Evolutionary conservation across 2,113 vertebrate genomes (phyloP).

Genomic region (Arizona elegans): DNA sequence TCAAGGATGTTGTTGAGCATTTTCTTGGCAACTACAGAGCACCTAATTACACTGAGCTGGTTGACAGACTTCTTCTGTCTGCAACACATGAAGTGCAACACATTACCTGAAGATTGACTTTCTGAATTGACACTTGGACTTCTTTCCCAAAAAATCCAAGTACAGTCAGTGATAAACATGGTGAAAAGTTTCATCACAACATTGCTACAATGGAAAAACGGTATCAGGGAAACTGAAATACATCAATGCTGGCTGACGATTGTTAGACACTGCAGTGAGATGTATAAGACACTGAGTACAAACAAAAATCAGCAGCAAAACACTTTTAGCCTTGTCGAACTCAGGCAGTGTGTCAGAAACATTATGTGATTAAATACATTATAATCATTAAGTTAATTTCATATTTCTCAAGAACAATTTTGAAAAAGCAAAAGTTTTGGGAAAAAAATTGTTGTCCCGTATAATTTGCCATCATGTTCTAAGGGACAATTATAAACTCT

Average conservation of each 20-base stretch:
- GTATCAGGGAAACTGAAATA: background rate
- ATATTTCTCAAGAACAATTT: background rate
- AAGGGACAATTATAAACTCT: background rate
- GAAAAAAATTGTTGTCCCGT: background rate
- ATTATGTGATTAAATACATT: background rate
- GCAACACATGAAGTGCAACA: background rate
- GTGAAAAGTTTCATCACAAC: background rate
- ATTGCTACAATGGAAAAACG: background rate
- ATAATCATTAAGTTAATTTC: background rate
- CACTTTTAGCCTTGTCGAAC: background rate
- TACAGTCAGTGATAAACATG: background rate
- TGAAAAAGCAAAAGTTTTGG: background rate
- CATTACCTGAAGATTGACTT: background rate
- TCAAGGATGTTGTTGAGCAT: background rate
- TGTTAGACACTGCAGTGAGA: background rate
- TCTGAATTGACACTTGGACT: background rate
- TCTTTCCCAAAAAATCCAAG: background rate
- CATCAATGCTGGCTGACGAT: background rate
- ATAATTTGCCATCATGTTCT: background rate
- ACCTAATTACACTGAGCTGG: background rate
- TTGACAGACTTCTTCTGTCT: background rate
- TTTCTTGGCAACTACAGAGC: background rate
- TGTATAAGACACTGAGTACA: background rate
- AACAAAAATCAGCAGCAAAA: background rate
- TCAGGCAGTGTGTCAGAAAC: background rate